Evolutionary conservation across 2,888 invertebrate species (phyloP).

Genomic region (Piscicola geometra): DNA sequence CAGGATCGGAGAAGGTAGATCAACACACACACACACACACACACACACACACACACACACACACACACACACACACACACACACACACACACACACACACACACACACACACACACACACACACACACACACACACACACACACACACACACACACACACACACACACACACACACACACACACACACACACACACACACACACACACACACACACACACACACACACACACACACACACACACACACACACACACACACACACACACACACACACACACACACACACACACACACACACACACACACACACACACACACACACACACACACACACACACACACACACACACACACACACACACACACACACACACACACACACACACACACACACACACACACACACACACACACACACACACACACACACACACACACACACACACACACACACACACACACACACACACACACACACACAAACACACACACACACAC

Average conservation of each 20-base stretch:
- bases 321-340: constrained; percentile 15
- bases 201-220: constrained; percentile 34
- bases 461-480: constrained; percentile 14
- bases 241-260: constrained; percentile 29
- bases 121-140: constrained; percentile 26
- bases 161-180: constrained; percentile 8
- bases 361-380: constrained; percentile 29
- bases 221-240: constrained; percentile 37
- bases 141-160: constrained; percentile 23
- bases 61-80: constrained; percentile 37
- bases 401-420: constrained; percentile 20
- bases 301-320: constrained; percentile 27
- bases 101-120: constrained; percentile 9
- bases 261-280: constrained; percentile 9
- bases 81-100: constrained; percentile 23
- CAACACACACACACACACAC: background rate
- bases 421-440: constrained; percentile 20
- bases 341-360: constrained; percentile 21
- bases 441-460: constrained; percentile 46
- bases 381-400: constrained; percentile 17
- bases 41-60: constrained; percentile 37
- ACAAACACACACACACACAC: constrained; percentile 1
- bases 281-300: constrained; percentile 23
- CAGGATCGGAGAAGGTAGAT: no score
- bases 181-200: background rate